Base-by-base conservation (phyloP, 2,888 invertebrate genomes). In the Galeruca laticollis region DNA sequence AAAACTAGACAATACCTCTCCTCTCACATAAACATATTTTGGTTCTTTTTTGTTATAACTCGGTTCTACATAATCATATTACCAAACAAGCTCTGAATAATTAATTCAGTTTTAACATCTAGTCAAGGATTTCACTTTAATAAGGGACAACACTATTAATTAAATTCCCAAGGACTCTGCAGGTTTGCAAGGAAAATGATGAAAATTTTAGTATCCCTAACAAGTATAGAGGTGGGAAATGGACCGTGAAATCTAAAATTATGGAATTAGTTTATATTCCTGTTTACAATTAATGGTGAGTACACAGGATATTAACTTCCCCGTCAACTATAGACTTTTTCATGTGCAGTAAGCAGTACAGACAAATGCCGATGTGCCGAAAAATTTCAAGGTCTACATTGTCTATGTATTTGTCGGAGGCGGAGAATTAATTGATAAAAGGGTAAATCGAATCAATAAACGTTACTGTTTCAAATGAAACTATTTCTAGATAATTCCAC, bases 51-150 rank as follows among this genome's bases (percentile, higher is more conserved):
- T 35, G 10, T 35, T 6, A n/a, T 31, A 60, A 61, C 21, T 49
- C 11, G 49, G 5, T 18, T 35, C 33, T 18, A 31, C 49, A 31
- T 8, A n/a, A 26, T 21, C n/a, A 10, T 33, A 49, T 18, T 26
- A 15, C 18, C 13, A 40, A 61, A 61, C 61, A 61, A 33, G 43
- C 35, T 31, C 33, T 61, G 2, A 61, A 61, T 61, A 61, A 61
- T 61, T 61, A 61, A 61, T 61, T 61, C 6, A 37, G 33, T 61
- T 49, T 18, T 11, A 35, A 18, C 15, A 51, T 33, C 61, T 20
- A 47, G 49, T 20, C 31, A 49, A 61, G 18, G 49, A 31, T 61
- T 61, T 61, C 49, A 20, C 6, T 51, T 31, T 49, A 26, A 61
- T 31, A 26, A 15, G 31, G 61, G 33, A 47, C 61, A 26, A 6